Percentiles rank a stretch among this genome's conserved stretches.
These are phyloP conservation scores for Nebria ingens DNA, from an alignment of 1,140 invertebrate genomes.

Conservation along the genomic window DNA sequence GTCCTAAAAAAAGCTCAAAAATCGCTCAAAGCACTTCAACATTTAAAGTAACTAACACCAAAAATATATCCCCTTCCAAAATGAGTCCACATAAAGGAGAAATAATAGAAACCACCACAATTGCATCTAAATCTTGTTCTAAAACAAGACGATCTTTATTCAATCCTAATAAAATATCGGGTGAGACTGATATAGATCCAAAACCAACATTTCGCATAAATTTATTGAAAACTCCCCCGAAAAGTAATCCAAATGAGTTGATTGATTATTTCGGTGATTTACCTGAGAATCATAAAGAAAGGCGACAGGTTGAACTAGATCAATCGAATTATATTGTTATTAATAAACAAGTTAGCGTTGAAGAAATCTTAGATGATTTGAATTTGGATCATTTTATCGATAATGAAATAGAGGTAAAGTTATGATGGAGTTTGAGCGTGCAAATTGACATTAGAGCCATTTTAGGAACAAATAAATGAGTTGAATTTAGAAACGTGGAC, in stretches of 20 bases:
- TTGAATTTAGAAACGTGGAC: conserved; percentile 37
- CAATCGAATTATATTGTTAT: conserved; percentile 16
- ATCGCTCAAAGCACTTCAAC: not conserved
- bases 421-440: conserved; percentile 8
- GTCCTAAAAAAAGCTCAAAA: not conserved
- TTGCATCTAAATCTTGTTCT: not conserved
- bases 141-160: not conserved
- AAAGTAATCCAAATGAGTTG: conserved; percentile 13
- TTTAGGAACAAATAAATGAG: conserved; percentile 17
- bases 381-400: conserved; percentile 21
- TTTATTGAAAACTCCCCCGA: not conserved
- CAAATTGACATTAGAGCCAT: not conserved
- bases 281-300: not conserved
- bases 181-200: not conserved
- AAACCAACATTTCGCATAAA: not conserved
- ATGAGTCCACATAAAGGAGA: not conserved
- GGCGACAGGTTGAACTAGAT: conserved; percentile 1
- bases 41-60: not conserved
- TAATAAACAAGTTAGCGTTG: conserved; percentile 10
- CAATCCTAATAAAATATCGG: not conserved
- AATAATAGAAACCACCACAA: not conserved
- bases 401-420: conserved; percentile 11
- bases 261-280: not conserved
- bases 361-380: conserved; percentile 17
- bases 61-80: not conserved